phyloP scores from a whole-genome alignment of 2,113 vertebrate genomes.

The Fregata magnificens region DNA sequence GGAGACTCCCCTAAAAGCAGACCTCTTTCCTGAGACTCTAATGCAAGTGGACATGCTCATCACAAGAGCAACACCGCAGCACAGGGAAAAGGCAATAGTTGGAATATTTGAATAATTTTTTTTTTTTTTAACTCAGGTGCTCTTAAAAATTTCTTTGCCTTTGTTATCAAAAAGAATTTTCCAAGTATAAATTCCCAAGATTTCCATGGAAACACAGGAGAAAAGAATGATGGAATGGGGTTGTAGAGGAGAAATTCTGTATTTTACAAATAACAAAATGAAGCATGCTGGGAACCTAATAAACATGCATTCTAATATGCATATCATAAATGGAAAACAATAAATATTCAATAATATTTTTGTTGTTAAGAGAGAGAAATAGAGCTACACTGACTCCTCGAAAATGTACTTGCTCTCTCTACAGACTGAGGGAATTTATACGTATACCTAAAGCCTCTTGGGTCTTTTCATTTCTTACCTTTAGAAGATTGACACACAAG shows the following conservation, averaged over 20 bases:
- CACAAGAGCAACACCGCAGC: background rate
- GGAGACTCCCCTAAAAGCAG: background rate
- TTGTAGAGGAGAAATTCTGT: background rate
- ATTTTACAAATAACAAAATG: background rate
- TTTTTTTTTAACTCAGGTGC: background rate
- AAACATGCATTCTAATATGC: background rate
- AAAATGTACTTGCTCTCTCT: background rate
- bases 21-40: background rate
- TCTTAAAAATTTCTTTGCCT: background rate
- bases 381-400: background rate
- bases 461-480: background rate
- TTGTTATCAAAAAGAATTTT: background rate
- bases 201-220: background rate
- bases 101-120: background rate
- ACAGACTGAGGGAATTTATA: background rate
- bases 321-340: background rate
- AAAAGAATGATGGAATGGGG: background rate
- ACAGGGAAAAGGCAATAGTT: background rate
- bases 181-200: background rate
- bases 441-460: background rate
- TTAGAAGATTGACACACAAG: background rate
- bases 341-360: background rate
- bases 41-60: background rate
- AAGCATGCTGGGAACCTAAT: background rate
- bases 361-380: background rate